Evolutionary conservation across 2,113 vertebrate species (phyloP).

Genomic region (Actenoides lindsayi): DNA sequence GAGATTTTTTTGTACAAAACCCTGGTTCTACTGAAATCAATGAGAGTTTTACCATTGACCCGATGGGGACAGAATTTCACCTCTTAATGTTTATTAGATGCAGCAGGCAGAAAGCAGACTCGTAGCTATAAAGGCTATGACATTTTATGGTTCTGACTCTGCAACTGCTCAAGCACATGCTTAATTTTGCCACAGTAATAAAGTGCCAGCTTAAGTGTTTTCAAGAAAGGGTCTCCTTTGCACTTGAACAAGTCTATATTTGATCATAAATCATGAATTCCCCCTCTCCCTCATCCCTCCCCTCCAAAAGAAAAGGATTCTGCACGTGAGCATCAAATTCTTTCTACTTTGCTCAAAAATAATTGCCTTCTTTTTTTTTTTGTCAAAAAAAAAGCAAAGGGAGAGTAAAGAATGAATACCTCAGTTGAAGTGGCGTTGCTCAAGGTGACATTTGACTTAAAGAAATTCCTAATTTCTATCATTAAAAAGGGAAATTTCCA

Average conservation of each 20-base stretch:
- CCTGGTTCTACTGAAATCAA: neutral
- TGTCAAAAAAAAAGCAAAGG: neutral
- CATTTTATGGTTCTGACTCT: constrained; percentile 63
- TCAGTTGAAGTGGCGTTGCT: neutral
- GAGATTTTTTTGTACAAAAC: neutral
- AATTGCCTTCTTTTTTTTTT: neutral
- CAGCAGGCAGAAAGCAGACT: constrained; percentile 66
- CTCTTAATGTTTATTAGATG: constrained; percentile 64
- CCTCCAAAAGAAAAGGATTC: neutral
- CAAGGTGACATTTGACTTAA: neutral
- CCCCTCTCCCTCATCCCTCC: neutral
- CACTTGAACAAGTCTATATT: constrained; percentile 34
- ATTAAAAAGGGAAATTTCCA: neutral
- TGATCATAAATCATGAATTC: constrained; percentile 51
- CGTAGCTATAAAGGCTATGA: constrained; percentile 50
- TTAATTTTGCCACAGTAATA: constrained; percentile 68
- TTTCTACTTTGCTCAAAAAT: neutral
- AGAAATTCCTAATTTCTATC: neutral
- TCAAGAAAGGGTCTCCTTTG: constrained; percentile 44
- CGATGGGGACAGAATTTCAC: constrained; percentile 27
- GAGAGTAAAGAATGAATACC: neutral
- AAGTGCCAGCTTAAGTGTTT: constrained; percentile 56
- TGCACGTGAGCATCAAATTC: neutral
- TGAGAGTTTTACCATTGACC: neutral
- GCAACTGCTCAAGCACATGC: constrained; percentile 63